These are phyloP conservation scores for Plutomurus gul DNA, from an alignment of 1,140 invertebrate genomes.

Conservation along the genomic window DNA sequence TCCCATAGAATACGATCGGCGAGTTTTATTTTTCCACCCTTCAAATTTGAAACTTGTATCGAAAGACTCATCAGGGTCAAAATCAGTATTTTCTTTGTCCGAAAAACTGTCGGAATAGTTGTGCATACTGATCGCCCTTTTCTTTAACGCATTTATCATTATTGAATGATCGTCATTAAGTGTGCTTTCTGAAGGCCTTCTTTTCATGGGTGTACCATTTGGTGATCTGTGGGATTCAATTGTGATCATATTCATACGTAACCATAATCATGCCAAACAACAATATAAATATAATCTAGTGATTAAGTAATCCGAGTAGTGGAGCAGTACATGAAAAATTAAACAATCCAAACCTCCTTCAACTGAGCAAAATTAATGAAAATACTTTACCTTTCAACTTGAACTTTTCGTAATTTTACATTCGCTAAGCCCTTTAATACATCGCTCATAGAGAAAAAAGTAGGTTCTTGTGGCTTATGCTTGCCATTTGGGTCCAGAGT, in stretches of 20 bases:
- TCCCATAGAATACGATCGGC: not conserved
- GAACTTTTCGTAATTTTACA: constrained; percentile 33
- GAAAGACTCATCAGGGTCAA: constrained; percentile 33
- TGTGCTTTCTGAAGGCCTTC: not conserved
- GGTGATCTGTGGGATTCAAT: constrained; percentile 37
- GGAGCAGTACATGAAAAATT: too few relatives aligned
- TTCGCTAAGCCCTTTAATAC: constrained; percentile 40
- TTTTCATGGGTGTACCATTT: constrained; percentile 44
- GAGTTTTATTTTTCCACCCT: not conserved
- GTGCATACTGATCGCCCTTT: constrained; percentile 41
- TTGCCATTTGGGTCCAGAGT: not conserved
- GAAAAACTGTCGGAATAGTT: not conserved
- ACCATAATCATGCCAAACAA: too few relatives aligned
- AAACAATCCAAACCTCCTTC: too few relatives aligned
- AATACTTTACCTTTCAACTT: not conserved
- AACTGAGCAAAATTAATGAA: not conserved
- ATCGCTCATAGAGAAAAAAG: constrained; percentile 27
- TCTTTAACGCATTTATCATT: constrained; percentile 31
- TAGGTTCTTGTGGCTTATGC: not conserved
- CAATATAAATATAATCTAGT: too few relatives aligned
- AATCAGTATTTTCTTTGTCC: not conserved
- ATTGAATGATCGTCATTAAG: constrained; percentile 4
- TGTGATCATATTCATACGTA: not conserved
- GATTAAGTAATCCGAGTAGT: too few relatives aligned
- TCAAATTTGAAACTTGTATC: not conserved